Percentiles rank a stretch among this genome's conserved stretches.
Conservation (phyloP, 2,113 vertebrate genomes). For the Acanthisitta chloris region DNA sequence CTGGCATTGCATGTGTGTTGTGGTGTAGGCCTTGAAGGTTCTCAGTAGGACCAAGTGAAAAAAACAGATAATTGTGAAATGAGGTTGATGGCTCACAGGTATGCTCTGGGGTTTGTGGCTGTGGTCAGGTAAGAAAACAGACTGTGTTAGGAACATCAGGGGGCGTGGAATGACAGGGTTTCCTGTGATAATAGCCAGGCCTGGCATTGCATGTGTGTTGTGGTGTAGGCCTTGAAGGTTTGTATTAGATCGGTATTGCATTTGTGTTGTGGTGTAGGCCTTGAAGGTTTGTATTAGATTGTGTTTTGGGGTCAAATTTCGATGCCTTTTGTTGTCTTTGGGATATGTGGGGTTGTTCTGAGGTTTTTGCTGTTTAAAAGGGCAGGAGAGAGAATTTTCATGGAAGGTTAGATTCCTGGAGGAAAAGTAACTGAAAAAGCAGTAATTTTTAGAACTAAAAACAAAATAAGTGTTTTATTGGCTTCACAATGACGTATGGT, state of each 20-base stretch:
- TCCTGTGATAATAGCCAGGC: background rate
- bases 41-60: background rate
- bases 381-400: background rate
- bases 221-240: background rate
- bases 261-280: no score
- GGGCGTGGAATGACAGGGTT: background rate
- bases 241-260: no score
- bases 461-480: background rate
- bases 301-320: background rate
- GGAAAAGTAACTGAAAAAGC: background rate
- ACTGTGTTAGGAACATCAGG: background rate
- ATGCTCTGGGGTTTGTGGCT: background rate
- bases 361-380: background rate
- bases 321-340: background rate
- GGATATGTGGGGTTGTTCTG: background rate
- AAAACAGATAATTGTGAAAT: background rate
- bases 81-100: fast-evolving
- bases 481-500: fast-evolving
- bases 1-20: fast-evolving
- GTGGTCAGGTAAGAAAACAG: background rate
- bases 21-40: background rate
- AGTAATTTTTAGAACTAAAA: background rate
- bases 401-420: background rate
- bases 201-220: fast-evolving
- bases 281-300: background rate